Evolutionary conservation across 2,888 invertebrate species (phyloP), one percentile per base, ranked within the genome.

Genomic region (Drosophila cognata): DNA sequence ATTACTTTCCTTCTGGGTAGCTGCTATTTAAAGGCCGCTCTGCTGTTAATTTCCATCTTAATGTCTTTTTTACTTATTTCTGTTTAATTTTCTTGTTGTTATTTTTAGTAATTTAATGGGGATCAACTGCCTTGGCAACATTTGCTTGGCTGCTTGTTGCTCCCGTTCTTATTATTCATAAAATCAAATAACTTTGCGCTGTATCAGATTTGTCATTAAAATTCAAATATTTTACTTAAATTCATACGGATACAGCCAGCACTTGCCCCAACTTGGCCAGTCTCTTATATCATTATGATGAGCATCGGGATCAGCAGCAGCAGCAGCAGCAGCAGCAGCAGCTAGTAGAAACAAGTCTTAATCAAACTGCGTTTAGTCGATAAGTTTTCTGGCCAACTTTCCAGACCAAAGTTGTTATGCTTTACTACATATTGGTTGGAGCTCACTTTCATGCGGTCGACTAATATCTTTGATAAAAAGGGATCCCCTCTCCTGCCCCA

Each of bases 391-490:
- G 33, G 35, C 55, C n/a, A 53, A 55, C 21, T 46, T 71, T 55
- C 4, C 38, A 36, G 51, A 64, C 50, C 33, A 84, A 82, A 84
- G 55, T 84, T 87, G 71, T 81, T 73, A 76, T 73, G 68, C 73
- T 76, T 67, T 73, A 64, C 59, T 59, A 55, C 65, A 55, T 64
- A 66, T 81, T 60, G 69, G 78, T 74, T 68, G 31, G n/a, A 56
- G 70, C 71, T 55, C 35, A 43, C 62, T 66, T 77, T 85, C 73
- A 80, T 66, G 70, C 64, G 50, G 51, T 35, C 67, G 65, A 57
- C 82, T 71, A 71, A 74, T 74, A 82, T 79, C 71, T 85, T 77
- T 88, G 77, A 71, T 79, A 82, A 74, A 80, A 65, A 61, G 28
- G 55, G 46, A 21, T 31, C 7, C 31, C 21, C 25, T 25, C 25